Conservation (phyloP, 2,888 invertebrate genomes). For the Epistrophella euchroma region DNA sequence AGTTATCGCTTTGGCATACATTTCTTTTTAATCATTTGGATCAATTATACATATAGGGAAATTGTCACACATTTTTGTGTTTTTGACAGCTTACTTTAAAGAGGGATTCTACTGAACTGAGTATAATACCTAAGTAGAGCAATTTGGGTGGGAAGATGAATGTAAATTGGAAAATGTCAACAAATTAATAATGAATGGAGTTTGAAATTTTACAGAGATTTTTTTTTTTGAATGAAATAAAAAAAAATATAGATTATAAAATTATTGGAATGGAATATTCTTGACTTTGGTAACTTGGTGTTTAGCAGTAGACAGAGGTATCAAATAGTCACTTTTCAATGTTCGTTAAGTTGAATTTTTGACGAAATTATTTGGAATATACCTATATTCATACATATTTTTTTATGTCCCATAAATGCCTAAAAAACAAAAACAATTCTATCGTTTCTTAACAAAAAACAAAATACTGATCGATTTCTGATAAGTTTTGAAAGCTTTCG, state of each 20-base stretch:
- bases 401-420: too few relatives aligned
- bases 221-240: neutral
- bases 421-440: too few relatives aligned
- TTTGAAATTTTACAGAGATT: neutral
- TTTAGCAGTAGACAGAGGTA: too few relatives aligned
- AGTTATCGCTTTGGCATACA: conserved; percentile 42
- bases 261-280: too few relatives aligned
- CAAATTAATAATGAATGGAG: neutral
- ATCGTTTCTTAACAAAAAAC: too few relatives aligned
- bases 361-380: neutral
- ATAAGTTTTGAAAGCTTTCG: neutral
- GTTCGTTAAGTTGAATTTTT: neutral
- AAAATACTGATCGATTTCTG: too few relatives aligned
- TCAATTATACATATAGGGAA: conserved; percentile 32
- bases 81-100: conserved; percentile 38
- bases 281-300: too few relatives aligned
- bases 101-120: neutral
- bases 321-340: too few relatives aligned
- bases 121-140: neutral
- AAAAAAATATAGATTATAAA: neutral
- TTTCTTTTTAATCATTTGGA: conserved; percentile 22
- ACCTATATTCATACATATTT: neutral
- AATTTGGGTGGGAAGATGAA: neutral
- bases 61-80: conserved; percentile 21
- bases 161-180: neutral